phyloP scores from a whole-genome alignment of 1,140 invertebrate genomes.

The Cataglyphis hispanica region DNA sequence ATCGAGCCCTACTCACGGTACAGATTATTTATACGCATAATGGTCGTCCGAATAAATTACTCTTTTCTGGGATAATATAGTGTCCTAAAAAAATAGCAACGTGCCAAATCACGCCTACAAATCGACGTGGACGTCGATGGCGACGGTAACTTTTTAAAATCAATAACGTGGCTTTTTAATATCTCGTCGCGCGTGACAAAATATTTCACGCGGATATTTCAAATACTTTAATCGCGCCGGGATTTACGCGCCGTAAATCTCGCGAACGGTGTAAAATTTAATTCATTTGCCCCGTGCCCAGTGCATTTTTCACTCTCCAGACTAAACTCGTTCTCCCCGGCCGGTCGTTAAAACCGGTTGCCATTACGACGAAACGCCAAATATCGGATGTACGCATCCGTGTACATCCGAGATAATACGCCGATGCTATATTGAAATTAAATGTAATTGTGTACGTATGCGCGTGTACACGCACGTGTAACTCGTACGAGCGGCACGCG shows the following conservation, averaged over 20 bases:
- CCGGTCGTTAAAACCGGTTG: constrained; percentile 46
- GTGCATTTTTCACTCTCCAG: constrained; percentile 59
- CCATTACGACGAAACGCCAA: constrained; percentile 53
- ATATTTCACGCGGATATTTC: constrained; percentile 60
- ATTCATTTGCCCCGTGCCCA: constrained; percentile 56
- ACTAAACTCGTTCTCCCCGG: constrained; percentile 42
- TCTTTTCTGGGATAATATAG: constrained; percentile 23
- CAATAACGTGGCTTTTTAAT: constrained; percentile 62
- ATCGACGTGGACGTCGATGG: constrained; percentile 17
- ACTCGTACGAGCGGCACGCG: background rate
- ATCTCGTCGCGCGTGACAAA: constrained; percentile 55
- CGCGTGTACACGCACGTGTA: background rate
- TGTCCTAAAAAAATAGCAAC: background rate
- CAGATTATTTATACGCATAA: background rate
- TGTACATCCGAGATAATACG: constrained; percentile 40
- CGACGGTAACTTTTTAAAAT: constrained; percentile 35
- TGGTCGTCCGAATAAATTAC: background rate
- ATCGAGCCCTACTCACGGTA: background rate
- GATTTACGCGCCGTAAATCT: constrained; percentile 59
- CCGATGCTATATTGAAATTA: constrained; percentile 49
- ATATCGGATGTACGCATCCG: constrained; percentile 3
- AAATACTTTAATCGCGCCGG: constrained; percentile 62
- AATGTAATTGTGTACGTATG: constrained; percentile 56
- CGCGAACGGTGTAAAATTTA: constrained; percentile 61
- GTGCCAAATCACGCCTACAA: constrained; percentile 15